Conservation (phyloP, 2,888 invertebrate species). For the Branchellion lobata region DNA sequence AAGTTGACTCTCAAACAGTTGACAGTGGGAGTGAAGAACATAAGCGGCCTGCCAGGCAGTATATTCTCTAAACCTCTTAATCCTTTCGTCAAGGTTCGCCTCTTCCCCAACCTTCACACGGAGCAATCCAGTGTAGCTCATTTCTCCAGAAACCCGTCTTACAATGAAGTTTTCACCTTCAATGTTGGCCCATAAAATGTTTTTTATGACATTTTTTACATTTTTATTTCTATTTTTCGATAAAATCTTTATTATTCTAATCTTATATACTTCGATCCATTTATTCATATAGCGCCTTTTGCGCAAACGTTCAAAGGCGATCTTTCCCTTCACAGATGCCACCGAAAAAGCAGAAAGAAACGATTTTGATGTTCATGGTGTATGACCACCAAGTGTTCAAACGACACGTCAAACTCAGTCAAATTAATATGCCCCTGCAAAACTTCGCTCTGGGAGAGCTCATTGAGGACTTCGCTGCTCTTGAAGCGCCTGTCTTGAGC, state of each 20-base stretch:
- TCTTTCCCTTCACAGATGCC: too few relatives aligned
- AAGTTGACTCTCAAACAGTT: not conserved
- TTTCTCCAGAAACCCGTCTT: slow-evolving; percentile 26
- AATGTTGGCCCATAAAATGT: not conserved
- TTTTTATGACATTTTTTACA: too few relatives aligned
- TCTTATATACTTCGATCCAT: too few relatives aligned
- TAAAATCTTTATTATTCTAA: too few relatives aligned
- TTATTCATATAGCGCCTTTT: too few relatives aligned
- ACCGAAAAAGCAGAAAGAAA: slow-evolving; percentile 3
- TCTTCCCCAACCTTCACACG: slow-evolving; percentile 22
- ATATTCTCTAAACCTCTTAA: slow-evolving; percentile 3
- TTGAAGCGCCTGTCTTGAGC: slow-evolving; percentile 13
- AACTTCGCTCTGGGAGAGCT: not conserved
- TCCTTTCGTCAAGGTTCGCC: slow-evolving; percentile 26
- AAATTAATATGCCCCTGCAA: not conserved
- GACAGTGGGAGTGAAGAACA: slow-evolving; percentile 20
- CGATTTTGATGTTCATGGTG: slow-evolving; percentile 29
- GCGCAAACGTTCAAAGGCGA: too few relatives aligned
- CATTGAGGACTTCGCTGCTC: slow-evolving; percentile 25
- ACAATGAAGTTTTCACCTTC: slow-evolving; percentile 27
- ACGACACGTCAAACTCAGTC: slow-evolving; percentile 10
- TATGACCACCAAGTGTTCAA: slow-evolving; percentile 25
- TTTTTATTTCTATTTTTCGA: too few relatives aligned
- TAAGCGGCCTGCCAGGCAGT: slow-evolving; percentile 12
- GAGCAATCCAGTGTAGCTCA: slow-evolving; percentile 11